Evolutionary conservation across 2,113 vertebrate genomes (phyloP).

Genomic region (Probosciger aterrimus): DNA sequence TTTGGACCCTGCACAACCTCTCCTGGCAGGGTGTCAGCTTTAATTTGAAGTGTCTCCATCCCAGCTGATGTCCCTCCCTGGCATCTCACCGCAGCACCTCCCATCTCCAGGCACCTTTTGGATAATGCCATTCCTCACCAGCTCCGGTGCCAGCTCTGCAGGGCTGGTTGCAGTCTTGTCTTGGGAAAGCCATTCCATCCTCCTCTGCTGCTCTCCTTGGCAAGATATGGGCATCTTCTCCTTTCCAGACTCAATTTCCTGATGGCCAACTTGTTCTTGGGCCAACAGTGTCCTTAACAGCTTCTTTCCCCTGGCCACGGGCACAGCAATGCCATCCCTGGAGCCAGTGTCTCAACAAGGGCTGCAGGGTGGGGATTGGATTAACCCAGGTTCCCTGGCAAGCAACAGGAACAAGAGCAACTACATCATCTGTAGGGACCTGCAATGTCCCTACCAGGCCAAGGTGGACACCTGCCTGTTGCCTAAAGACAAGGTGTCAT

Average conservation of each 20-base stretch:
- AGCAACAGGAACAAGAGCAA: background rate
- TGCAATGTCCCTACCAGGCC: background rate
- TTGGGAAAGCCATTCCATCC: background rate
- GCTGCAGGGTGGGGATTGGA: background rate
- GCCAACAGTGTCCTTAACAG: background rate
- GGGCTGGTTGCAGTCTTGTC: background rate
- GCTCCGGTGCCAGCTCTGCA: fast-evolving
- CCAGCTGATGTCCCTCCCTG: fast-evolving
- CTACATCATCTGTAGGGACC: background rate
- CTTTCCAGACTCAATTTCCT: background rate
- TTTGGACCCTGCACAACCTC: fast-evolving
- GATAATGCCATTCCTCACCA: fast-evolving
- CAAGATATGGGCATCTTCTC: background rate
- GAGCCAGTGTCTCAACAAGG: background rate
- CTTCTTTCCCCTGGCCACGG: background rate
- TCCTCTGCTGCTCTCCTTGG: background rate
- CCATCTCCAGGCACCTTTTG: background rate
- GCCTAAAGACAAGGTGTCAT: background rate
- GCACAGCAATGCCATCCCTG: background rate
- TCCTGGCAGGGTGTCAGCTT: background rate
- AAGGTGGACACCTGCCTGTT: background rate
- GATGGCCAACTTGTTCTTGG: background rate
- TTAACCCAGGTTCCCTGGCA: background rate
- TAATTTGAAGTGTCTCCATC: background rate
- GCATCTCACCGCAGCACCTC: fast-evolving